These are phyloP conservation scores for Mallotus villosus DNA, from an alignment of 2,797 vertebrate genomes.

Conservation along the genomic window DNA sequence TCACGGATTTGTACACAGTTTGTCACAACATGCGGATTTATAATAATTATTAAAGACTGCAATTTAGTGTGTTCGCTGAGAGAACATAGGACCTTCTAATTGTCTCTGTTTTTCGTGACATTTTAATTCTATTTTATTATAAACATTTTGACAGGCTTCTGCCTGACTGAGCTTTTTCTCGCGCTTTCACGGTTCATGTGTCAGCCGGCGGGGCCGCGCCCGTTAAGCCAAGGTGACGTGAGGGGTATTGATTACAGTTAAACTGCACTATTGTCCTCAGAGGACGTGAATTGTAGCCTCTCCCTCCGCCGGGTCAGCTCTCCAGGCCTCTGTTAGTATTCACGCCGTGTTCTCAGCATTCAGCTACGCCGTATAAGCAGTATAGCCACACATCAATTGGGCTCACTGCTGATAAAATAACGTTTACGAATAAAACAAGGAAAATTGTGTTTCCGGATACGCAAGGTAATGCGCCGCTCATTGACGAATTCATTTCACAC, in stretches of 20 bases:
- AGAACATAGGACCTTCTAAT: background rate
- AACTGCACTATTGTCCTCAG: constrained; percentile 4
- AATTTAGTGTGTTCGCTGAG: too few relatives aligned
- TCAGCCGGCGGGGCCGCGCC: background rate
- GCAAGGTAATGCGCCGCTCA: background rate
- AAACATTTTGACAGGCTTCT: background rate
- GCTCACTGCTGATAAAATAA: too few relatives aligned
- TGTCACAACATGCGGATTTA: too few relatives aligned
- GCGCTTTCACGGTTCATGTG: background rate
- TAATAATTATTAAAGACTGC: too few relatives aligned
- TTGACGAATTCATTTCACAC: background rate
- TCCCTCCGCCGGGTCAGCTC: too few relatives aligned
- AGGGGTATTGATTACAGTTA: constrained; percentile 10
- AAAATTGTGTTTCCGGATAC: too few relatives aligned
- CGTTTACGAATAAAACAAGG: too few relatives aligned
- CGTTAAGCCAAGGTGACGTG: background rate
- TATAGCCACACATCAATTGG: too few relatives aligned
- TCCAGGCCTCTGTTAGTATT: too few relatives aligned
- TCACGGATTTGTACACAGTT: too few relatives aligned
- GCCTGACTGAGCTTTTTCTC: background rate
- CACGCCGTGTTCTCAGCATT: too few relatives aligned
- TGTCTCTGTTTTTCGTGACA: background rate
- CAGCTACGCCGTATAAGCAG: too few relatives aligned
- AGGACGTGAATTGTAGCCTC: background rate
- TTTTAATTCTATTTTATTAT: background rate